A percentile compares a stretch with the other conserved stretches of the same genome.
These are phyloP conservation scores for Anas platyrhynchos DNA, from an alignment of 2,113 vertebrate species.

Conservation along the genomic window DNA sequence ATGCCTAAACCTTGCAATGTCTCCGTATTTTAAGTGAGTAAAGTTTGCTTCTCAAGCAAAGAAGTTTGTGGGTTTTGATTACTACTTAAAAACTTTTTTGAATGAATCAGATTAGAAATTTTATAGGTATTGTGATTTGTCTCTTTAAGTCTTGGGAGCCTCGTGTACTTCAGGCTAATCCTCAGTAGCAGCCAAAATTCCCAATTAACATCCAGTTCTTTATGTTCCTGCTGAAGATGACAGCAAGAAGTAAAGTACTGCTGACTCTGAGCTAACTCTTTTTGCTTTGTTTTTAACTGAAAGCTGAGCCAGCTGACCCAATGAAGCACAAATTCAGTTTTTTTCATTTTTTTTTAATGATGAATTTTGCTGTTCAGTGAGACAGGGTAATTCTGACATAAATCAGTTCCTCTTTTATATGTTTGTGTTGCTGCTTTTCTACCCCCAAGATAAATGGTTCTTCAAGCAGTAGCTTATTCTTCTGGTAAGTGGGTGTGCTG, in stretches of 20 bases:
- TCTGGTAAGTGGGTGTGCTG: slow-evolving; percentile 11
- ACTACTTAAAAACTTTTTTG: neutral
- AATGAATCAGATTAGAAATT: neutral
- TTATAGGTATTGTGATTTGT: neutral
- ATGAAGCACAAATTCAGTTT: neutral
- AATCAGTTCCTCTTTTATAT: slow-evolving; percentile 34
- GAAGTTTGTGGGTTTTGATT: neutral
- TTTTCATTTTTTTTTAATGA: slow-evolving; percentile 22
- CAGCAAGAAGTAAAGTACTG: neutral
- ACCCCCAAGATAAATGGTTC: slow-evolving; percentile 10
- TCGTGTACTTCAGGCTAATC: neutral
- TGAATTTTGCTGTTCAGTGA: slow-evolving; percentile 26
- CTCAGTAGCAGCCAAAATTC: neutral
- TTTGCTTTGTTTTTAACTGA: neutral
- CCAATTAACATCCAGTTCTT: neutral
- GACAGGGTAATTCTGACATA: slow-evolving; percentile 41
- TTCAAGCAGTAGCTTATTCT: slow-evolving; percentile 17
- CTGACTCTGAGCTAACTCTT: neutral
- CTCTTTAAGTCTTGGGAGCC: neutral
- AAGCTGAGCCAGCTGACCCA: neutral
- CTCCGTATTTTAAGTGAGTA: neutral
- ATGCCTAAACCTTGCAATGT: neutral
- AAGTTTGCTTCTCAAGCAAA: neutral
- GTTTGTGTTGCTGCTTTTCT: slow-evolving; percentile 24
- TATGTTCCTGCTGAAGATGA: neutral